Percentiles rank a stretch among this genome's conserved stretches.
phyloP scores from a whole-genome alignment of 2,797 vertebrate species.

The Brotogeris chrysoptera region DNA sequence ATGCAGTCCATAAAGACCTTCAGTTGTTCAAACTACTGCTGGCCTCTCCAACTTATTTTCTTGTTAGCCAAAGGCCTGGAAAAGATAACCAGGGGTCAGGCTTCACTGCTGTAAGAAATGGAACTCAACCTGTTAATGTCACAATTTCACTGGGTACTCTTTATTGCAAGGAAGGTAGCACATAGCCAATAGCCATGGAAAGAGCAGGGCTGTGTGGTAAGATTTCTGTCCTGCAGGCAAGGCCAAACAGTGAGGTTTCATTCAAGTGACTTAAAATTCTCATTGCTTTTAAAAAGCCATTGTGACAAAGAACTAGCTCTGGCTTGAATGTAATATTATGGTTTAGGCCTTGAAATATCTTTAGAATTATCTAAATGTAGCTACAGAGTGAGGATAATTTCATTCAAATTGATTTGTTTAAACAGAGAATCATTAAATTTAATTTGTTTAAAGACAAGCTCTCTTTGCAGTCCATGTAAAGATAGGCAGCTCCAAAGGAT shows the following conservation, averaged over 20 bases:
- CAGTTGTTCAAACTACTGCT: neutral
- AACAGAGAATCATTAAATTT: neutral
- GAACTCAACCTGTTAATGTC: neutral
- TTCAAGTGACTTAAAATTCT: neutral
- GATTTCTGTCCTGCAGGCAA: neutral
- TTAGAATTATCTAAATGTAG: neutral
- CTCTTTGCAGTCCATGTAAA: neutral
- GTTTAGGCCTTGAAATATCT: neutral
- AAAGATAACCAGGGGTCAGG: neutral
- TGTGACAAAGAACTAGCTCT: neutral
- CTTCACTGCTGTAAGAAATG: neutral
- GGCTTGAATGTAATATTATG: neutral
- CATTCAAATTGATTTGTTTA: neutral
- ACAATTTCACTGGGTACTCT: neutral
- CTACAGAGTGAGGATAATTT: neutral
- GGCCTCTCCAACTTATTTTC: neutral
- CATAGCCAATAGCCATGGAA: neutral
- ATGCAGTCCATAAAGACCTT: neutral
- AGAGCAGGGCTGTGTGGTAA: neutral
- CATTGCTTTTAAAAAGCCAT: neutral
- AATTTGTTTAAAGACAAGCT: neutral
- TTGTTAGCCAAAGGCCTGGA: neutral
- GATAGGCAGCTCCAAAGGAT: neutral
- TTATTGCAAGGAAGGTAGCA: neutral
- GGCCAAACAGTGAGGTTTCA: neutral